Percentiles rank a stretch among this genome's conserved stretches.
These are phyloP conservation scores for Anhinga rufa DNA, from an alignment of 2,113 vertebrate species.

Conservation along the genomic window DNA sequence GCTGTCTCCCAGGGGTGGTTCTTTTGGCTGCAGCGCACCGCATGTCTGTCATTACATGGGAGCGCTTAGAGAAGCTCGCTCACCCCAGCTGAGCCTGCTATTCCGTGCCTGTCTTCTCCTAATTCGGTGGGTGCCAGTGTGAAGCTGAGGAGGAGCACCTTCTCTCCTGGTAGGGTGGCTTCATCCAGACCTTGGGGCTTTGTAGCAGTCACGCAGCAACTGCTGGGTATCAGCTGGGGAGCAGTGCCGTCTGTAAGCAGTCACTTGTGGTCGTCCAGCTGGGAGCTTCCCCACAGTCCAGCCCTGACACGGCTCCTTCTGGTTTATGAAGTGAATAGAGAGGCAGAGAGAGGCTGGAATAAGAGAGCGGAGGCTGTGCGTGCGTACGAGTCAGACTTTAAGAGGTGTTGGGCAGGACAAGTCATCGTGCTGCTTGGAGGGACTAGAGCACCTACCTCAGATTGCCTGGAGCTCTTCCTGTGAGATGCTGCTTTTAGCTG, in stretches of 20 bases:
- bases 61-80: not conserved
- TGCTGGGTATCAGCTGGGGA: fast-evolving
- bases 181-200: not conserved
- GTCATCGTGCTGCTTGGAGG: not conserved
- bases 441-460: fast-evolving
- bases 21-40: not conserved
- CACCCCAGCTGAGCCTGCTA: not conserved
- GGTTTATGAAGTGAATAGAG: not conserved
- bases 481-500: not conserved
- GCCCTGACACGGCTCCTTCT: not conserved
- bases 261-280: not conserved
- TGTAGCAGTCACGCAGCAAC: not conserved
- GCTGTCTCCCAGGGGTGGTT: not conserved
- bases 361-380: not conserved
- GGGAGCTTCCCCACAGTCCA: not conserved
- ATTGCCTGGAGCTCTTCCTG: fast-evolving
- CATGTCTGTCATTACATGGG: not conserved
- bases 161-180: not conserved
- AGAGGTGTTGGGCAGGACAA: not conserved
- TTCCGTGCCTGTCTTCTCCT: not conserved
- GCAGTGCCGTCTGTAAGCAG: not conserved
- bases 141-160: not conserved
- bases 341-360: not conserved
- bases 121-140: not conserved
- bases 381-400: not conserved